Base-by-base conservation (phyloP, 2,797 vertebrate genomes). In the Acanthis flammea region DNA sequence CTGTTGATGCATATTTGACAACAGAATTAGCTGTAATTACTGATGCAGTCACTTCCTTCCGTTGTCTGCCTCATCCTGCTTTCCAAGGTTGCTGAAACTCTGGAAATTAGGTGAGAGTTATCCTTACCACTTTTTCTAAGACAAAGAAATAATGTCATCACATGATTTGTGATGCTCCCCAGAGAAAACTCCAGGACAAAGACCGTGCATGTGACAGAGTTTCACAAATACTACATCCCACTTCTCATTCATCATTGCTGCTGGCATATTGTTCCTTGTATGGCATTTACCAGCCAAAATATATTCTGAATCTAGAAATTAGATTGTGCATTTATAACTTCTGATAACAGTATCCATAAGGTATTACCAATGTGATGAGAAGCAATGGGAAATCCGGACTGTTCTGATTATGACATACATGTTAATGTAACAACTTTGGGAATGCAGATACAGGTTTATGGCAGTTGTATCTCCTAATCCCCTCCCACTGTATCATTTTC, bases 141-240 rank as follows among this genome's bases (percentile, higher is more conserved):
- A 71, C 33, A 31, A 77, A 80, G 68, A 86, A 94, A 66, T 48
- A 70, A 28, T 19, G 30, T 21, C 45, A 68, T 86, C 27, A 42
- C 12, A 25, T 1, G 5, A 53, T 39, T 61, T 45, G 39, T 50
- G 33, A 77, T 5, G 1, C 37, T 84, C 27, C 31, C 16, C n/a
- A 50, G 37, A 77, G 47, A 41, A 95, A 92, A 63, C 3, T 25
- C 10, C 33, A 37, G 31, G 86, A 83, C 28, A 33, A 71, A 39
- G 28, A 63, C 10, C 0, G 0, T 11, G 10, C 9, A 13, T 13
- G 17, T 65, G 31, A 22, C 66, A 71, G 41, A 39, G n/a, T 71
- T 92, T 78, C 62, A 63, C 66, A 81, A 74, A 44, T 19, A 74
- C 53, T 1, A 4, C 8, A 30, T 42, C 17, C 14, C 5, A n/a